Evolutionary conservation across 2,113 vertebrate genomes (phyloP).

Genomic region (rabbit (Oryctolagus cuniculus)): mOryCun1.1 NC_091432.1:33130501-33131000

Average conservation of each 20-base stretch:
- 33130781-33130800: not conserved
- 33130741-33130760: constrained; percentile 29
- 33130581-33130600: constrained; percentile 32
- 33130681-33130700: constrained; percentile 39
- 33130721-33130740: constrained; percentile 44
- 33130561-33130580: not conserved
- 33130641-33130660: constrained; percentile 73
- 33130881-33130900: not conserved
- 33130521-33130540: constrained; percentile 56
- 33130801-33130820: not conserved
- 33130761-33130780: constrained; percentile 25
- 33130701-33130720: constrained; percentile 58
- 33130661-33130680: not conserved
- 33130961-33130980: no score
- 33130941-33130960: no score
- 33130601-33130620: constrained; percentile 69
- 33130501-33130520: not conserved
- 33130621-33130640: constrained; percentile 54
- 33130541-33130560: constrained; percentile 48
- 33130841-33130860: not conserved
- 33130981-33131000: no score
- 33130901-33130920: no score
- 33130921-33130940: no score
- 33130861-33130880: not conserved
- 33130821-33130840: not conserved